Evolutionary conservation across 2,113 vertebrate species (phyloP).

Genomic region (Mus musculus): GRCm39 chr4:120854501-120855000

Average conservation of each 20-base stretch:
- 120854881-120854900: not conserved
- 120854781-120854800: not conserved
- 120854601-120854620: not conserved
- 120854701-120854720: not conserved
- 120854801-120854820: not conserved
- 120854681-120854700: conserved; percentile 13
- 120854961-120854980: not conserved
- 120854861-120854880: not conserved
- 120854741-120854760: not conserved
- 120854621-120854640: not conserved
- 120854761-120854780: not conserved
- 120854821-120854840: not conserved
- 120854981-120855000: not conserved
- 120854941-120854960: not conserved
- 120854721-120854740: not conserved
- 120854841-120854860: not conserved
- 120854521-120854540: not conserved
- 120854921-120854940: not conserved
- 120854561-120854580: not conserved
- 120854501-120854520: not conserved
- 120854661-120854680: too few relatives aligned
- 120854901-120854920: not conserved
- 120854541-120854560: not conserved
- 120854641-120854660: not conserved
- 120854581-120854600: not conserved